A percentile compares a stretch with the other conserved stretches of the same genome.
These are phyloP conservation scores for Trinorchestia longiramus DNA, from an alignment of 1,140 invertebrate genomes.

Conservation along the genomic window DNA sequence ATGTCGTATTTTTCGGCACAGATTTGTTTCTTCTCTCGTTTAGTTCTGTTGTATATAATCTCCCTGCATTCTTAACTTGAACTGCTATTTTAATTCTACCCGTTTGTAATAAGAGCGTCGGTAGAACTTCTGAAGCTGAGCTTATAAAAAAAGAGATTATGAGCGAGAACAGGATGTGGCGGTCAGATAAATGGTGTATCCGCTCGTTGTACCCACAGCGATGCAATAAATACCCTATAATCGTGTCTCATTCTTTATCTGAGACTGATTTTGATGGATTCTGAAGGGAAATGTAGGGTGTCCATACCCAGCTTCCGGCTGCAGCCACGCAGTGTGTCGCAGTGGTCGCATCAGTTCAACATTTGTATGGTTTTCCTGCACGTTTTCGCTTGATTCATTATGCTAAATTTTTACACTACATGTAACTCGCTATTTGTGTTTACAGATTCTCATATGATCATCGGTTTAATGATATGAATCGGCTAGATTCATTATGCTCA, in stretches of 20 bases:
- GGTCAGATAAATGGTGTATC: neutral
- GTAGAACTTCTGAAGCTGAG: neutral
- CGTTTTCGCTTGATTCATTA: too few relatives aligned
- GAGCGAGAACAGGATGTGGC: neutral
- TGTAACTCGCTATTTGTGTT: too few relatives aligned
- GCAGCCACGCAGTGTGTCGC: neutral
- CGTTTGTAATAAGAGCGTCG: too few relatives aligned
- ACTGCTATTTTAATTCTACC: too few relatives aligned
- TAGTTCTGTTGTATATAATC: too few relatives aligned
- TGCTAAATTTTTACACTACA: too few relatives aligned
- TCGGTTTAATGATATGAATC: too few relatives aligned
- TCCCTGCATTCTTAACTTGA: too few relatives aligned
- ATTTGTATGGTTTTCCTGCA: neutral
- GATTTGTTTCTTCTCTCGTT: too few relatives aligned
- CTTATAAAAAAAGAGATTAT: neutral
- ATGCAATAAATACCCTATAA: slow-evolving; percentile 35
- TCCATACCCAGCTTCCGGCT: neutral
- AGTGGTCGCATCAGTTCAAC: neutral
- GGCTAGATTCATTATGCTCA: too few relatives aligned
- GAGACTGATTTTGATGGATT: slow-evolving; percentile 34
- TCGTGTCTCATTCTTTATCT: neutral
- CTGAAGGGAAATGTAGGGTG: neutral
- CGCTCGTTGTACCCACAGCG: slow-evolving; percentile 9
- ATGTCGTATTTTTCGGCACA: too few relatives aligned
- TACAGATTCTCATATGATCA: too few relatives aligned